These are phyloP conservation scores for Hemistola chrysoprasaria DNA, from an alignment of 2,888 invertebrate species.

Conservation along the genomic window DNA sequence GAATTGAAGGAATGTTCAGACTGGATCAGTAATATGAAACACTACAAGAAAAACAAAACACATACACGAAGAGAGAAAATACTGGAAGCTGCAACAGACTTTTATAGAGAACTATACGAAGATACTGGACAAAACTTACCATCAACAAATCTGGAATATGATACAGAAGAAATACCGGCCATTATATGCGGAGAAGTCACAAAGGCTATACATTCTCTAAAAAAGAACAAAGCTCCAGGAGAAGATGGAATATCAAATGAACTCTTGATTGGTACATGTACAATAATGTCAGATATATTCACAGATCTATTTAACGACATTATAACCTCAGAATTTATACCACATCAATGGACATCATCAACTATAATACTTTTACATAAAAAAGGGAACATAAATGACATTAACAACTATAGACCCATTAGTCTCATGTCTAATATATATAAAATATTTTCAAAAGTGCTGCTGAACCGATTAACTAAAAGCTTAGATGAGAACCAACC, in stretches of 20 bases:
- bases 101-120: constrained; percentile 7
- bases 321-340: neutral
- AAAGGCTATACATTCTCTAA: constrained; percentile 1
- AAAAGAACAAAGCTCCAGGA: constrained; percentile 4
- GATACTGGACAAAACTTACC: neutral
- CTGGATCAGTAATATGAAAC: constrained; percentile 9
- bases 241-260: constrained; percentile 6
- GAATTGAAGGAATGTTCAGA: constrained; percentile 2
- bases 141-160: too few relatives aligned
- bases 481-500: constrained; percentile 27
- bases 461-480: constrained; percentile 18
- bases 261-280: constrained; percentile 1
- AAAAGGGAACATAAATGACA: constrained; percentile 25
- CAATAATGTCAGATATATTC: neutral
- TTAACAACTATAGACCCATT: constrained; percentile 28
- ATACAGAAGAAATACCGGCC: neutral
- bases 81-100: constrained; percentile 11
- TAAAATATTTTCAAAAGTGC: constrained; percentile 24
- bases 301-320: neutral
- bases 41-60: constrained; percentile 6
- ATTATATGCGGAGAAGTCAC: neutral
- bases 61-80: constrained; percentile 10
- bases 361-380: constrained; percentile 27
- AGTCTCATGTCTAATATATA: constrained; percentile 25
- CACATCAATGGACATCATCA: constrained; percentile 21